These are phyloP conservation scores for Brachionus asplanchnoidis DNA, from an alignment of 1,140 invertebrate genomes.

Conservation along the genomic window DNA sequence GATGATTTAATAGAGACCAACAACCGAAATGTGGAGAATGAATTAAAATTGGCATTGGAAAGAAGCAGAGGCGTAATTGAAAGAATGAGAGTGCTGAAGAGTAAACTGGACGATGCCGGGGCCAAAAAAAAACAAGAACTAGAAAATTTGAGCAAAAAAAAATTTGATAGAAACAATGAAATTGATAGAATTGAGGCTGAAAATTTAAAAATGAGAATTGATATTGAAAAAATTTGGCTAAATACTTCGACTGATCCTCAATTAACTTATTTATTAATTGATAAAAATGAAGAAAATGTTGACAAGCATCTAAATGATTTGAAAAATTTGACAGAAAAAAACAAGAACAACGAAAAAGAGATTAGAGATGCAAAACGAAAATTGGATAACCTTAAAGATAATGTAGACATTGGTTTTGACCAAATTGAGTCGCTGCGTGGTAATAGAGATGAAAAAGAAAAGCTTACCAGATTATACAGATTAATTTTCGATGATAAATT, in stretches of 20 bases:
- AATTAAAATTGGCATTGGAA: background rate
- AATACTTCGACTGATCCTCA: background rate
- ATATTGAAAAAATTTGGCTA: background rate
- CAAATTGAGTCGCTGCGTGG: background rate
- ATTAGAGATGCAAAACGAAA: background rate
- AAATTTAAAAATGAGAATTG: background rate
- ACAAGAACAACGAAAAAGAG: slow-evolving; percentile 31
- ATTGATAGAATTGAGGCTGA: background rate
- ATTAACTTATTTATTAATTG: background rate
- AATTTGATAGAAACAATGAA: background rate
- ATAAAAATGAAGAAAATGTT: background rate
- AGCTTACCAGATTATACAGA: background rate
- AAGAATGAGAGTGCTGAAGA: background rate
- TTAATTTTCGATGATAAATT: background rate
- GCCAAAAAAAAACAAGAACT: background rate
- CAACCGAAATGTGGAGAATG: background rate
- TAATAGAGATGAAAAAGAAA: slow-evolving; percentile 20
- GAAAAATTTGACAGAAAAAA: background rate
- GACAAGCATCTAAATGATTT: background rate
- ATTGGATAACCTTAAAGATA: slow-evolving; percentile 8
- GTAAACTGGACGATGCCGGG: background rate
- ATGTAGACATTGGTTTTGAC: background rate
- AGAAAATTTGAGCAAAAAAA: background rate
- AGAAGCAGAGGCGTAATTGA: background rate
- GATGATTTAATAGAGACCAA: background rate